Base-by-base conservation (phyloP, 2,888 invertebrate species). In the Trachelus troglodyta region DNA sequence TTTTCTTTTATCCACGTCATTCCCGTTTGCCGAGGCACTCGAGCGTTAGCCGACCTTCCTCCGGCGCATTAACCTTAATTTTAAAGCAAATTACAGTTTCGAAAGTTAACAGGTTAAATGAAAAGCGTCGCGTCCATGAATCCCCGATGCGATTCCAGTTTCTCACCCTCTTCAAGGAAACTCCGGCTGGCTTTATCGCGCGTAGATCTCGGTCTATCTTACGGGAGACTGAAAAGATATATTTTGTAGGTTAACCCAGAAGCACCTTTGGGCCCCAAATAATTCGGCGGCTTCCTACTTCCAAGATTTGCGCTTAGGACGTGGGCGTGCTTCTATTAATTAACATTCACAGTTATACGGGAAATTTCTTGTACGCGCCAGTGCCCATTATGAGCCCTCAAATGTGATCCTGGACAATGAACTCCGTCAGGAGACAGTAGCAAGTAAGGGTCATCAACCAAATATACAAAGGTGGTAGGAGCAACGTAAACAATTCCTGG, bases 401-500 rank as follows among this genome's bases (percentile, higher is more conserved):
- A 23, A 23, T 23, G 9, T 23, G 56, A 56, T 56, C 56, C 23
- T 56, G 56, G 23, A 56, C 56, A 56, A 23, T 56, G 9, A 15
- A 15, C 40, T 40, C 12, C 15, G 4, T 15, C 40, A 40, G 40
- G 40, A 15, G 15, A 1, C 15, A 15, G 15, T 15, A 12, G 40
- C 40, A 12, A 40, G 40, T 4, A 15, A 40, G 4, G 15, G 1
- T 40, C 56, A 23, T 23, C 9, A 23, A 56, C 23, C 23, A 56
- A 56, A 56, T 56, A 56, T 23, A 56, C 56, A 56, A 23, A 2
- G 56, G 23, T 9, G 9, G 56, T 56, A 56, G 56, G 56, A 56
- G 2, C 33, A 85, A 82, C 83, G 86, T 86, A 86, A 88, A 87
- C 88, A 88, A 85, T 88, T 87, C 86, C 83, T 84, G 82, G 84